Percentiles rank a stretch among this genome's conserved stretches.
Conservation (phyloP, 2,888 invertebrate species). For the Aleiodes testaceus region DNA sequence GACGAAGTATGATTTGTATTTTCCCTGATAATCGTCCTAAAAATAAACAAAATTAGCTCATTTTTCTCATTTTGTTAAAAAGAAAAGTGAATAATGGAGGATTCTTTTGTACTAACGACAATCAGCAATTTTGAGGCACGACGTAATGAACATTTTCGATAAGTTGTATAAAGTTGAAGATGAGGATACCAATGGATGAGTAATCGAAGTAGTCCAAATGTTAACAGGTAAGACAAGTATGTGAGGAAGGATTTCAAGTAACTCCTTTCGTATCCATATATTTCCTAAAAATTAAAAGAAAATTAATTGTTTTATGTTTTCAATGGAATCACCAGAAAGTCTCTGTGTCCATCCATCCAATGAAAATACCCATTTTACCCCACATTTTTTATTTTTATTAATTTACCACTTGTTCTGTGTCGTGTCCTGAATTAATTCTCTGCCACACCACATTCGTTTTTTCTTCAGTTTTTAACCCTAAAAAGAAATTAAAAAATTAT, state of each 20-base stretch:
- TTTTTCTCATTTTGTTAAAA: too few species aligned
- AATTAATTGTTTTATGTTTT: too few species aligned
- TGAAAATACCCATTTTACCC: too few species aligned
- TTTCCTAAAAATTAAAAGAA: constrained; percentile 71
- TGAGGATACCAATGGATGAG: constrained; percentile 79
- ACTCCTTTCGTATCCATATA: constrained; percentile 74
- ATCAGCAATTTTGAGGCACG: constrained; percentile 75
- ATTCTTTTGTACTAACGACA: constrained; percentile 71
- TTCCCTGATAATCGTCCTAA: constrained; percentile 75
- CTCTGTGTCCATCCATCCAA: too few species aligned
- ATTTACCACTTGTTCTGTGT: constrained; percentile 76
- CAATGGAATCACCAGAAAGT: too few species aligned
- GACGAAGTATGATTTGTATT: constrained; percentile 74
- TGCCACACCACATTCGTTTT: constrained; percentile 63
- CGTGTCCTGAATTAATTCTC: constrained; percentile 74
- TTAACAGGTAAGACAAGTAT: constrained; percentile 74
- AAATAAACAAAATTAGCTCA: background rate
- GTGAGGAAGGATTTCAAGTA: constrained; percentile 64
- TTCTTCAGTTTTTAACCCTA: constrained; percentile 64
- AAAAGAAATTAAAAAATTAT: constrained; percentile 25
- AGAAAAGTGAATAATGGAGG: background rate
- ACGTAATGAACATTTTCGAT: constrained; percentile 73
- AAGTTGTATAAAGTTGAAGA: constrained; percentile 75
- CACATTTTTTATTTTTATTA: too few species aligned
- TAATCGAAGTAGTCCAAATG: constrained; percentile 75